A percentile compares a stretch with the other conserved stretches of the same genome.
Evolutionary conservation across 92 coral and sea anemone genomes (phyloP).

Genomic region (Montipora capitata): DNA sequence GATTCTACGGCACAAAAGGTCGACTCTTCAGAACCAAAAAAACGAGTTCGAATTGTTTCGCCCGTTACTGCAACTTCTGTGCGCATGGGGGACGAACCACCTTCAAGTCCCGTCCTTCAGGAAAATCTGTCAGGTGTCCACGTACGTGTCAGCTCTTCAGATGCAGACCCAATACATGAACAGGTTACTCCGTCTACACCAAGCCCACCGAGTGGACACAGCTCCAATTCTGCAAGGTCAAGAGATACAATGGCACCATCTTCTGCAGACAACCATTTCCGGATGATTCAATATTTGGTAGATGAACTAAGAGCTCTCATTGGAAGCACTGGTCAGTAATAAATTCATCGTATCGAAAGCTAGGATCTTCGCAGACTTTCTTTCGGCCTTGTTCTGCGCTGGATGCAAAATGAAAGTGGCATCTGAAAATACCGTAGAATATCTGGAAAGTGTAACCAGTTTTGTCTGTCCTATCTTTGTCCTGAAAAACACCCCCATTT

Average conservation of each 20-base stretch:
- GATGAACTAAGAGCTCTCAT: constrained; percentile 92
- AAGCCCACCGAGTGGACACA: background rate
- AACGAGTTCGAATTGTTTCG: constrained; percentile 87
- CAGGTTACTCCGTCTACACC: background rate
- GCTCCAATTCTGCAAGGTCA: background rate
- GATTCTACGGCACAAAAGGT: constrained; percentile 9
- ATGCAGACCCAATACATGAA: background rate
- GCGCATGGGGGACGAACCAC: background rate
- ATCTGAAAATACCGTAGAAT: no score
- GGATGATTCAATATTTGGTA: constrained; percentile 84
- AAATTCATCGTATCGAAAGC: background rate
- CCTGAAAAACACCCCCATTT: no score
- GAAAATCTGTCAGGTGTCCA: constrained; percentile 15
- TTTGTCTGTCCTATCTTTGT: no score
- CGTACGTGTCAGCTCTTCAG: background rate
- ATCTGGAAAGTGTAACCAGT: no score
- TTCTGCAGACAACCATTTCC: constrained; percentile 78
- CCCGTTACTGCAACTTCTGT: constrained; percentile 62
- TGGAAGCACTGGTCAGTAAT: constrained; percentile 80
- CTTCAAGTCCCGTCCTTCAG: background rate
- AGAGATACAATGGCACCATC: constrained; percentile 24
- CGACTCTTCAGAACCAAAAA: constrained; percentile 31
- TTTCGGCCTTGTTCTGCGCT: no score
- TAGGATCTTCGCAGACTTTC: background rate
- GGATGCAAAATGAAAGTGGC: no score